Conservation (phyloP, 2,113 vertebrate genomes). For the Grus americana region DNA sequence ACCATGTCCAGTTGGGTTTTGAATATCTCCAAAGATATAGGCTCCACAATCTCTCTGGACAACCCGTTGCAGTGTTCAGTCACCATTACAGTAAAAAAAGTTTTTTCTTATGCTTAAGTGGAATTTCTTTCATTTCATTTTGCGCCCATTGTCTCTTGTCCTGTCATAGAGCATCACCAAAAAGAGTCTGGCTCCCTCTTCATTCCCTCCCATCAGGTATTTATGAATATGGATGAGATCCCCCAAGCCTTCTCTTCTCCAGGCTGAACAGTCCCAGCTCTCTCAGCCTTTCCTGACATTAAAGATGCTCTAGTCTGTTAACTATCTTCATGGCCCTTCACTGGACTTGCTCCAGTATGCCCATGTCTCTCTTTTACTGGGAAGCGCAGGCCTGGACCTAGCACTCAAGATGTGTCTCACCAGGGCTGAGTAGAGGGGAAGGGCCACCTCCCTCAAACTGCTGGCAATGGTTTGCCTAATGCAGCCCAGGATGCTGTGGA, state of each 20-base stretch:
- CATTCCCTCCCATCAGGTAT: neutral
- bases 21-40: neutral
- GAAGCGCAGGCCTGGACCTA: neutral
- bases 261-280: neutral
- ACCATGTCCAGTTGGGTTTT: neutral
- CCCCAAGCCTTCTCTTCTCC: neutral
- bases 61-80: accelerated
- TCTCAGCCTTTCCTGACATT: neutral
- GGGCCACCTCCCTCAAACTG: neutral
- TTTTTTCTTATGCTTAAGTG: neutral
- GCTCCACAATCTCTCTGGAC: neutral
- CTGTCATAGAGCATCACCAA: neutral
- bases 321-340: neutral
- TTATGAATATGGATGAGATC: neutral
- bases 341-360: neutral
- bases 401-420: neutral
- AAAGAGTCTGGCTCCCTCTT: neutral
- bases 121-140: neutral
- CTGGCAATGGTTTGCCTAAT: neutral
- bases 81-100: neutral
- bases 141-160: neutral
- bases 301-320: neutral
- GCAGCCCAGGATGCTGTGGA: neutral
- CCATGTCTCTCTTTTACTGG: neutral
- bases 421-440: neutral